Evolutionary conservation across 1,140 invertebrate genomes (phyloP), one percentile per base, ranked within the genome.

Genomic region (Lordiphosa mommai): DNA sequence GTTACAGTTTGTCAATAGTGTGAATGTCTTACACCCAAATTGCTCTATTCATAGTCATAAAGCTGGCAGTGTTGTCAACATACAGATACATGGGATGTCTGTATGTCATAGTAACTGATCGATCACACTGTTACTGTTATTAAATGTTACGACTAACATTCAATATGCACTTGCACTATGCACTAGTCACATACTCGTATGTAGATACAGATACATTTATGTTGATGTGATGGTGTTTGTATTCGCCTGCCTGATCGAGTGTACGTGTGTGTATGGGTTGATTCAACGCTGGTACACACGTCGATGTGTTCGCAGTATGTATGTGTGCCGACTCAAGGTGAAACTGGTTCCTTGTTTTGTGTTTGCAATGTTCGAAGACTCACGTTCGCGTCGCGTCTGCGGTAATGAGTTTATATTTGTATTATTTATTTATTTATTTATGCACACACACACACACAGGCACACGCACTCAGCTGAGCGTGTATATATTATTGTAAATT

Each of bases 301-400:
- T 51, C 13, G 9, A 27, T 37, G 20, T 48, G 44, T 48, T 5
- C 29, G 36, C 37, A 14, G 38, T 13, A 7, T 52, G 48, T 40
- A 64, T 52, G 65, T 64, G 74, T 76, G 64, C 67, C 77, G 58
- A 65, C 76, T 82, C 76, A 82, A 82, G 76, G 76, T 82, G 72
- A 82, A 82, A 82, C 77, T 82, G 77, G 77, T 82, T 82, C 77
- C 77, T 82, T 72, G 67, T 82, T 76, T 76, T 84, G 58, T 84
- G 40, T 82, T 82, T 67, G 72, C 77, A 84, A 84, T 84, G 65
- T 68, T 84, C 72, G 70, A 77, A 82, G 77, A 76, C 77, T 77
- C 77, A 82, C 77, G 77, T 82, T 77, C 77, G 77, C 52, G 67
- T 69, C 70, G 61, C 57, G 76, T 82, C 71, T 73, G 74, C 74